phyloP scores from a whole-genome alignment of 2,797 vertebrate species.

The Saguinus oedipus region DNA sequence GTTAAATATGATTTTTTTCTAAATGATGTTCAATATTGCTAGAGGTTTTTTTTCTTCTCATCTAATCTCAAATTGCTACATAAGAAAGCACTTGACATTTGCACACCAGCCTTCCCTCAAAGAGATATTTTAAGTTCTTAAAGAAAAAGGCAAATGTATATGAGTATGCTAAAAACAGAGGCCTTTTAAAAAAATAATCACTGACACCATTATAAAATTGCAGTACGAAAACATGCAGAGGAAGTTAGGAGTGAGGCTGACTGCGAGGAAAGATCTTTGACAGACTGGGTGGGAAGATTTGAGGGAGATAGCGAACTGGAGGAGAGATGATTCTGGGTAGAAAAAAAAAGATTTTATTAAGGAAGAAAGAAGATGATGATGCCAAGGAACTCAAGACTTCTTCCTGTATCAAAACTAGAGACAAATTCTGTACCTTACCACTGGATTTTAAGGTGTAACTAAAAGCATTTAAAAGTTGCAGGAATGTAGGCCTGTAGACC shows the following conservation, averaged over 20 bases:
- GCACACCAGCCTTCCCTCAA: not conserved
- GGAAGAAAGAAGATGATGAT: not conserved
- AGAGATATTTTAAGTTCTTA: conserved; percentile 11
- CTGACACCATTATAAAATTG: not conserved
- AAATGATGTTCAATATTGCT: not conserved
- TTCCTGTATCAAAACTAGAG: not conserved
- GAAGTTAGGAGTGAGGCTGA: not conserved
- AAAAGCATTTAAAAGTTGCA: not conserved
- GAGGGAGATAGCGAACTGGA: not conserved
- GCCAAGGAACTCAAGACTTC: not conserved
- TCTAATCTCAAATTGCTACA: conserved; percentile 24
- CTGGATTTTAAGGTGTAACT: not conserved
- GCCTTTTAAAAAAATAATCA: not conserved
- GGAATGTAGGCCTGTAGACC: not conserved
- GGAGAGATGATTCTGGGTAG: not conserved
- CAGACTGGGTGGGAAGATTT: not conserved
- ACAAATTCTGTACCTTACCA: not conserved
- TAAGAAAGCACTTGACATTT: not conserved
- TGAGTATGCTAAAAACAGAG: not conserved
- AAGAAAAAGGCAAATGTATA: not conserved
- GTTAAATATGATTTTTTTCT: not conserved
- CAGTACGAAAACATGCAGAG: not conserved
- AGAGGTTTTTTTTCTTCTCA: not conserved
- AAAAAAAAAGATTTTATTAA: not conserved
- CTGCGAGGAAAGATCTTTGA: not conserved